phyloP scores from a whole-genome alignment of 1,140 invertebrate genomes.

The Tetranychus urticae region DNA sequence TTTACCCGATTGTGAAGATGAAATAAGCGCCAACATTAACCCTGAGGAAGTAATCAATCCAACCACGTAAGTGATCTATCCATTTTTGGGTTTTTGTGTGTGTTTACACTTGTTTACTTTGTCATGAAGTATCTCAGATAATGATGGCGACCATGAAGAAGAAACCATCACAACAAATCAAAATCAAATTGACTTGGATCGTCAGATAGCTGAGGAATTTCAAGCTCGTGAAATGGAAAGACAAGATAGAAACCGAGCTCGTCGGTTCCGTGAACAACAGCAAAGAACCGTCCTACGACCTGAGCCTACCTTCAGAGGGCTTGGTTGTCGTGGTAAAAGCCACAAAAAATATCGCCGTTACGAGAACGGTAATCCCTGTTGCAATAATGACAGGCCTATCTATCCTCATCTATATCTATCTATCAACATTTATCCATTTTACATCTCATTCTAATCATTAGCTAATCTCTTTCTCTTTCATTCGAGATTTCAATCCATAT shows the following conservation, averaged over 20 bases:
- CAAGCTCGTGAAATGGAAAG: neutral
- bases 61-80: too few relatives aligned
- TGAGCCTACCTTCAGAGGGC: constrained; percentile 5
- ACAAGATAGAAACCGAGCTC: neutral
- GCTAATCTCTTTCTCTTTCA: too few relatives aligned
- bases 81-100: too few relatives aligned
- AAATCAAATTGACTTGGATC: neutral
- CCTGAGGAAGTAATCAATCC: too few relatives aligned
- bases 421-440: neutral
- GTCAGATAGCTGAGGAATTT: neutral
- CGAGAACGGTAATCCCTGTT: constrained; percentile 10
- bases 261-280: neutral
- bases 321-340: constrained; percentile 6
- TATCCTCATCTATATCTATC: neutral
- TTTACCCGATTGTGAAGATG: too few relatives aligned
- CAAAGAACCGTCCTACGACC: neutral
- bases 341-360: constrained; percentile 12
- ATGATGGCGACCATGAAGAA: too few relatives aligned
- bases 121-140: too few relatives aligned
- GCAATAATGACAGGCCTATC: neutral
- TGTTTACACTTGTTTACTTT: too few relatives aligned
- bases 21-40: too few relatives aligned
- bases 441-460: neutral
- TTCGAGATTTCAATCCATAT: too few relatives aligned
- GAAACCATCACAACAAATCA: neutral